Percentiles rank a stretch among this genome's conserved stretches.
Evolutionary conservation across 2,797 vertebrate genomes (phyloP).

Genomic region (Cephalopachus bancanus): DNA sequence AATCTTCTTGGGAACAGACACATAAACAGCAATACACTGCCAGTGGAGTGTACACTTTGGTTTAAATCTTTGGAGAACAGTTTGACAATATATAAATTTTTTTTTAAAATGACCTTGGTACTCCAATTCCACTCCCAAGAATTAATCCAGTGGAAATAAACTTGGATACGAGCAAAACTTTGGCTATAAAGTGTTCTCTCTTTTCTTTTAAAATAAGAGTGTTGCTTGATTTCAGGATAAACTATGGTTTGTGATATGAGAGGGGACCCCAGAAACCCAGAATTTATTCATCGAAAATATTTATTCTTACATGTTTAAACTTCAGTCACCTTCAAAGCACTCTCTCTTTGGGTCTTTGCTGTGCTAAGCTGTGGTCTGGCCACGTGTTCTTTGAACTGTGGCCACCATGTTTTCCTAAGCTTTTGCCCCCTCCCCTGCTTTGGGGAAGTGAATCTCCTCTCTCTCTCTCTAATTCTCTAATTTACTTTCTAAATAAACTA

Average conservation of each 20-base stretch:
- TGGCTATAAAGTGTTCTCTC: neutral
- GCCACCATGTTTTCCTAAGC: too few relatives aligned
- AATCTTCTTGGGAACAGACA: neutral
- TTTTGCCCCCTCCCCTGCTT: too few relatives aligned
- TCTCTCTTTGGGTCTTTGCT: too few relatives aligned
- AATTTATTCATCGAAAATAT: too few relatives aligned
- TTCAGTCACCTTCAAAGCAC: too few relatives aligned
- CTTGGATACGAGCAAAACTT: slow-evolving; percentile 19
- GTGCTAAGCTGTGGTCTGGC: too few relatives aligned
- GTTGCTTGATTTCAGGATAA: slow-evolving; percentile 66
- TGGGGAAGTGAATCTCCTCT: too few relatives aligned
- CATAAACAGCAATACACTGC: neutral
- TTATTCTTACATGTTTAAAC: too few relatives aligned
- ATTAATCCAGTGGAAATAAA: slow-evolving; percentile 58
- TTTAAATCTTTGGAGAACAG: slow-evolving; percentile 54
- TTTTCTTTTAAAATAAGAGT: neutral
- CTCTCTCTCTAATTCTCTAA: too few relatives aligned
- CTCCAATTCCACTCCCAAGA: slow-evolving; percentile 15
- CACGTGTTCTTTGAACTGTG: too few relatives aligned
- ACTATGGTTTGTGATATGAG: neutral
- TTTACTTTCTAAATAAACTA: too few relatives aligned
- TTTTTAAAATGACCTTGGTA: neutral
- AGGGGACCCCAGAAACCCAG: too few relatives aligned
- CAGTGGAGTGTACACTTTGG: neutral
- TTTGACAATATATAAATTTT: neutral